phyloP scores from a whole-genome alignment of 2,888 invertebrate species.

The Antheraea yamamai region DNA sequence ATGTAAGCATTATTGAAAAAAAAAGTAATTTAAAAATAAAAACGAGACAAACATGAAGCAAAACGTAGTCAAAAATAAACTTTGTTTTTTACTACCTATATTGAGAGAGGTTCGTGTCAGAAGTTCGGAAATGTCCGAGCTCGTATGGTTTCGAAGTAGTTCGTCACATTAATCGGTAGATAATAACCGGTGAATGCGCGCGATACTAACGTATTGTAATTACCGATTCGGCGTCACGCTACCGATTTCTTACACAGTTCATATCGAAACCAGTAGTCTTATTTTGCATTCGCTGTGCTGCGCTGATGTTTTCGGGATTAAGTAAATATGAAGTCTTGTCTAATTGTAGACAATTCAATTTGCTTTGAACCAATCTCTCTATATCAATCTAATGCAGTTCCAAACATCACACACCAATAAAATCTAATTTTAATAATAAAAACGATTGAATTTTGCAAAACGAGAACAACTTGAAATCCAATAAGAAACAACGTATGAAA shows the following conservation, averaged over 20 bases:
- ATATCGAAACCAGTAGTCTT: constrained; percentile 18
- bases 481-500: too few species aligned
- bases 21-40: too few species aligned
- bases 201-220: constrained; percentile 44
- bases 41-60: too few species aligned
- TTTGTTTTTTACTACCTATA: neutral
- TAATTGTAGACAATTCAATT: too few species aligned
- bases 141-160: constrained; percentile 12
- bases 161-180: constrained; percentile 55
- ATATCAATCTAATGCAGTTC: neutral
- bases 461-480: too few species aligned
- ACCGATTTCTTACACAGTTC: constrained; percentile 25
- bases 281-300: neutral
- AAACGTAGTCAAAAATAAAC: too few species aligned
- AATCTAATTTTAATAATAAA: too few species aligned
- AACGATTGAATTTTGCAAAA: too few species aligned
- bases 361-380: neutral
- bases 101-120: neutral
- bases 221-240: constrained; percentile 35
- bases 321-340: too few species aligned
- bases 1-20: too few species aligned
- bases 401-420: too few species aligned
- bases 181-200: constrained; percentile 48
- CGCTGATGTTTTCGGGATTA: too few species aligned
- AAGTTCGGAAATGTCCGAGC: constrained; percentile 34